A percentile compares a stretch with the other conserved stretches of the same genome.
Evolutionary conservation across 2,113 vertebrate species (phyloP).

Genomic region (Archilochus colubris): DNA sequence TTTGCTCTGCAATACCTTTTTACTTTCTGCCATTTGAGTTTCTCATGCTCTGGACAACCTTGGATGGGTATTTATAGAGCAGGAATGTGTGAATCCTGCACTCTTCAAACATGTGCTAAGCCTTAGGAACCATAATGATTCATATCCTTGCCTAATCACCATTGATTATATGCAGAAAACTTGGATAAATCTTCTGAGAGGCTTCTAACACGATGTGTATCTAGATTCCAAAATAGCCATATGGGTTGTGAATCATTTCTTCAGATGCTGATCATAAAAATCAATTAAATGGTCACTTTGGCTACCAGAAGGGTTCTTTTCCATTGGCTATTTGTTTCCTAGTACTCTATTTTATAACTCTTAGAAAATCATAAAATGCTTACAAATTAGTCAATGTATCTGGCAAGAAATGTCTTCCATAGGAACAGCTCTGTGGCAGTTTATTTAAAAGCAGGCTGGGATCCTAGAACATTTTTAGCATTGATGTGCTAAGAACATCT

Average conservation of each 20-base stretch:
- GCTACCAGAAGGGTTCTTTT: conserved; percentile 36
- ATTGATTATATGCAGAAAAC: conserved; percentile 43
- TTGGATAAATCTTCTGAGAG: conserved; percentile 54
- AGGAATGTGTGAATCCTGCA: conserved; percentile 44
- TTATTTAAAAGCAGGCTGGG: background rate
- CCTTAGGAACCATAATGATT: conserved; percentile 48
- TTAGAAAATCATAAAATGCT: conserved; percentile 47
- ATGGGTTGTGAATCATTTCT: conserved; percentile 64
- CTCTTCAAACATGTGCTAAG: conserved; percentile 16
- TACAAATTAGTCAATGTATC: conserved; percentile 60
- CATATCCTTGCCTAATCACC: conserved; percentile 54
- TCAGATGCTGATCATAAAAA: conserved; percentile 47
- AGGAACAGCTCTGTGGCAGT: background rate
- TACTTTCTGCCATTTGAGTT: background rate
- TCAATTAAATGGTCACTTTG: conserved; percentile 37
- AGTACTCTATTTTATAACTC: conserved; percentile 46
- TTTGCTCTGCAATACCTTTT: conserved; percentile 15
- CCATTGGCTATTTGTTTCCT: conserved; percentile 32
- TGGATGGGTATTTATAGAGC: conserved; percentile 44
- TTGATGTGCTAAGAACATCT: conserved; percentile 55
- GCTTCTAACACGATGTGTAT: background rate
- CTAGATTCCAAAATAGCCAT: conserved; percentile 41
- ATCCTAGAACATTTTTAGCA: conserved; percentile 23
- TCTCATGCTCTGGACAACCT: conserved; percentile 8
- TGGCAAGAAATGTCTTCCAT: conserved; percentile 12